Evolutionary conservation across 1,140 invertebrate species (phyloP).

Genomic region (Acromyrmex charruanus): DNA sequence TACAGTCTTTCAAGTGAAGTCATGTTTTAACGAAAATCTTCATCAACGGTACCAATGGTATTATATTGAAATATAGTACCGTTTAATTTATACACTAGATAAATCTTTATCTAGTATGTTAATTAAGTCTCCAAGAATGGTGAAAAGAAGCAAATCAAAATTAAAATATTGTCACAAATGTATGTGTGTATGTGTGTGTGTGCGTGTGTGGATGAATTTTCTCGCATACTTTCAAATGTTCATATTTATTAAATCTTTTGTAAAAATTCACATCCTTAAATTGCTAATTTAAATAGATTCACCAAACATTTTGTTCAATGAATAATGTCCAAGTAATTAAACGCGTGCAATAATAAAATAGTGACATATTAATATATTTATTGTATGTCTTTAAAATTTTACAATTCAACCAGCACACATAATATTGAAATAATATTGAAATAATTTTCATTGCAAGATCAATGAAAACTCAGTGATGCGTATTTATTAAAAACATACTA

Average conservation of each 20-base stretch:
- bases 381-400: conserved; percentile 2
- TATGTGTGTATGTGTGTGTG: too few species aligned
- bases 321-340: not conserved
- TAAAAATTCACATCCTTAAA: not conserved
- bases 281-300: not conserved
- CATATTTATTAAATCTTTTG: not conserved
- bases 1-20: not conserved
- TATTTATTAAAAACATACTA: conserved; percentile 30
- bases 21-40: not conserved
- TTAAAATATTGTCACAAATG: not conserved
- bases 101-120: not conserved
- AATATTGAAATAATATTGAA: conserved; percentile 21
- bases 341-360: not conserved
- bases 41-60: not conserved
- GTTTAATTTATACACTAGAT: too few species aligned
- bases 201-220: not conserved
- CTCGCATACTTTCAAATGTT: not conserved
- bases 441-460: conserved; percentile 4
- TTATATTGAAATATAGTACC: not conserved
- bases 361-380: not conserved
- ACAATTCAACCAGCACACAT: not conserved
- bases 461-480: conserved; percentile 1
- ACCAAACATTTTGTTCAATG: not conserved
- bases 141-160: not conserved
- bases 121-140: not conserved